Evolutionary conservation across 2,888 invertebrate genomes (phyloP), one percentile per base, ranked within the genome.

Genomic region (Chirona hameri): DNA sequence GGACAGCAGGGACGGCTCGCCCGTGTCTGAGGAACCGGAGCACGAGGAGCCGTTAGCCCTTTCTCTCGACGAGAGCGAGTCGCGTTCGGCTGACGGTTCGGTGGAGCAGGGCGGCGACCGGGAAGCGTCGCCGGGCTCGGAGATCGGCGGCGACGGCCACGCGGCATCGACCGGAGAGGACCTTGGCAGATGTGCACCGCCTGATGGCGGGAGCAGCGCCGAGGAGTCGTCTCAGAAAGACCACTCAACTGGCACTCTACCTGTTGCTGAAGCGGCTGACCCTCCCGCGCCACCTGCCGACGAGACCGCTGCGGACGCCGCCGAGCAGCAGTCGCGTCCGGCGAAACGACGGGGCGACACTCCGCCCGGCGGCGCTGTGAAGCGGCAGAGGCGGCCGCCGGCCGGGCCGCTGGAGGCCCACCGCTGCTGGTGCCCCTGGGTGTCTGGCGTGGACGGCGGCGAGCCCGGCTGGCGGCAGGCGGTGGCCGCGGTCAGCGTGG

Each of bases 391-490:
- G 10, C 24, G 24, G 5, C 24, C 12, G 39, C 10, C 24, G 76
- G 39, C 2, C 39, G 76, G 76, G 2, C 76, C 76, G 76, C 76
- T 76, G 76, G 39, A 76, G 46, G 21, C 24, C 24, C 76, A 76
- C 76, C 76, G 46, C 24, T 15, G 46, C 76, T 76, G 76, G 76
- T 76, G 76, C 10, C 76, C 76, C 24, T 76, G 76, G 76, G 76
- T 76, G 76, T 39, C 76, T 0, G 76, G 46, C 10, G 76, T 76
- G 76, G 76, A 76, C 76, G 76, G 76, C 46, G 39, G 24, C 39
- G 10, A 27, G 21, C 76, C 76, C 21, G 39, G 46, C 46, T 76
- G 76, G 76, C 76, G 46, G 46, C 76, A 18, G 24, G 76, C 76
- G 12, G 21, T 21, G 46, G 76, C 21, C 76, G 24, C 65, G 27